Evolutionary conservation across 2,888 invertebrate genomes (phyloP).

Genomic region (Pseudococcus longispinus): DNA sequence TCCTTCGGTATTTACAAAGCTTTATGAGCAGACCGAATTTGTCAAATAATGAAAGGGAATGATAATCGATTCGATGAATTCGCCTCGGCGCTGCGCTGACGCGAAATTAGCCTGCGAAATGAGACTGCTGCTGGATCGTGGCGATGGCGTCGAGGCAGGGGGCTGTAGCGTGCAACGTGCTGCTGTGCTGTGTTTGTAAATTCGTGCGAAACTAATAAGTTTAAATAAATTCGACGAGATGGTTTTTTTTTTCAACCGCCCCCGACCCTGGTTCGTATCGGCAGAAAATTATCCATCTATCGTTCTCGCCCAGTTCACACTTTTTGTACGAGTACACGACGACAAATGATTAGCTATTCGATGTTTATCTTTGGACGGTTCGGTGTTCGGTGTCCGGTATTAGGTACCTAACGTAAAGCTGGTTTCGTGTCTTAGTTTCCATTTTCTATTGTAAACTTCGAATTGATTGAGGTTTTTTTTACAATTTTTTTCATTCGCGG

Average conservation of each 20-base stretch:
- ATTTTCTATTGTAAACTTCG: too few species aligned
- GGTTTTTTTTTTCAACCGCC: neutral
- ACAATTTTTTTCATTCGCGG: too few species aligned
- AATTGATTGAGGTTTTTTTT: too few species aligned
- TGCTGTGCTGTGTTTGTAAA: neutral
- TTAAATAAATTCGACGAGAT: conserved; percentile 4
- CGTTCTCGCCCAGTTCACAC: neutral
- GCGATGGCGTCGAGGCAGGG: neutral
- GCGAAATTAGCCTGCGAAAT: conserved; percentile 33
- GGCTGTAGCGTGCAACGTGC: neutral
- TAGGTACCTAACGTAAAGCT: too few species aligned
- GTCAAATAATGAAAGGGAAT: conserved; percentile 43
- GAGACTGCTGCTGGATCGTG: conserved; percentile 16
- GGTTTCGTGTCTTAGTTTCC: too few species aligned
- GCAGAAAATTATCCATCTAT: neutral
- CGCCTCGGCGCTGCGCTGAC: neutral
- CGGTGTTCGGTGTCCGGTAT: neutral
- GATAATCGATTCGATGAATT: conserved; percentile 45
- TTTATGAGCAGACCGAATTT: conserved; percentile 46
- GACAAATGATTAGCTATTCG: neutral
- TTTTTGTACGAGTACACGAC: neutral
- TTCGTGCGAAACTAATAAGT: conserved; percentile 34
- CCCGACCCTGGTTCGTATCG: neutral
- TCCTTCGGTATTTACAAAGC: conserved; percentile 49
- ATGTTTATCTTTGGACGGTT: neutral